A percentile compares a stretch with the other conserved stretches of the same genome.
These are phyloP conservation scores for Chelonia mydas DNA, from an alignment of 2,797 vertebrate species.

Conservation along the genomic window DNA sequence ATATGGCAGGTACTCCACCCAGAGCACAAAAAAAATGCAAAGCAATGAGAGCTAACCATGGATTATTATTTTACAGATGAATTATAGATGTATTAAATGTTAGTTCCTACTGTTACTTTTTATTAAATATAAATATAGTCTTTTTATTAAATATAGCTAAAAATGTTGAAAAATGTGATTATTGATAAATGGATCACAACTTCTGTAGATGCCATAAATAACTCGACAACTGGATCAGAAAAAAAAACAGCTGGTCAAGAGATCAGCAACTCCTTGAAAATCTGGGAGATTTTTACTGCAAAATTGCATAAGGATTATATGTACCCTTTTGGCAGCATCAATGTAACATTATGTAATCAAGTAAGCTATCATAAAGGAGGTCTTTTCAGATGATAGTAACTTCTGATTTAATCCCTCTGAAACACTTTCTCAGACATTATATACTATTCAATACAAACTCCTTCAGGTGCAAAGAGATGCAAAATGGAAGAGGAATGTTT, in stretches of 20 bases:
- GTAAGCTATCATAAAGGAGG: not conserved
- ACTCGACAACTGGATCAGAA: constrained; percentile 13
- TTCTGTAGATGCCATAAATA: not conserved
- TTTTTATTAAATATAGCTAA: not conserved
- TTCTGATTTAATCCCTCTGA: constrained; percentile 5
- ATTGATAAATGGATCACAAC: not conserved
- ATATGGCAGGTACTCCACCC: not conserved
- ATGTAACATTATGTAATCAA: not conserved
- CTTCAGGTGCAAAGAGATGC: not conserved
- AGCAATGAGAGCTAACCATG: not conserved
- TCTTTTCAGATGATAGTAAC: constrained; percentile 9
- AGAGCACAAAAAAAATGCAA: not conserved
- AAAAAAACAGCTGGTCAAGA: not conserved
- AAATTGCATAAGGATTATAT: not conserved
- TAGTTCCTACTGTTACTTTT: constrained; percentile 23
- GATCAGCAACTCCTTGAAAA: not conserved
- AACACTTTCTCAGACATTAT: not conserved
- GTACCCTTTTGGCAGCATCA: not conserved
- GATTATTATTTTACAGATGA: not conserved
- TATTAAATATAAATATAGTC: not conserved
- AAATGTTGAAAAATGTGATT: constrained; percentile 1
- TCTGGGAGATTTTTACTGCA: not conserved
- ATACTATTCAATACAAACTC: not conserved
- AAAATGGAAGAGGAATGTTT: not conserved
- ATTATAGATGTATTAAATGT: not conserved